These are phyloP conservation scores for Andrena trimmerana DNA, from an alignment of 2,888 invertebrate genomes.

Conservation along the genomic window DNA sequence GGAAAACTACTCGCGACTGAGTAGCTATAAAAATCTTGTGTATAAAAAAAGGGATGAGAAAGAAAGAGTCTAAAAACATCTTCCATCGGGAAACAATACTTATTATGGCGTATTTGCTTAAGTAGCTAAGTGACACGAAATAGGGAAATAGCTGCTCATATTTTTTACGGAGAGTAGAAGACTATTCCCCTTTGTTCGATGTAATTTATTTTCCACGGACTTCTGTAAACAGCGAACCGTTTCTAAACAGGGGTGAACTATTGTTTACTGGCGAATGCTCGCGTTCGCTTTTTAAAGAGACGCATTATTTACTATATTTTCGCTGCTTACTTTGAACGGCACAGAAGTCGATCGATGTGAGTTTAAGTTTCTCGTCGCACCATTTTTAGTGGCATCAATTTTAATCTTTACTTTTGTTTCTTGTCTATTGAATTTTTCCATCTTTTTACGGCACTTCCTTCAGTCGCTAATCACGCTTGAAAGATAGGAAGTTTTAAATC, in stretches of 20 bases:
- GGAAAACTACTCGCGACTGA: slow-evolving; percentile 36
- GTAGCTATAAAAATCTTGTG: slow-evolving; percentile 42
- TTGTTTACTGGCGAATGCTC: neutral
- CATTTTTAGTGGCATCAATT: neutral
- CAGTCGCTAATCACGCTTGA: neutral
- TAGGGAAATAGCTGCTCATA: slow-evolving; percentile 61
- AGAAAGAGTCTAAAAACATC: slow-evolving; percentile 23
- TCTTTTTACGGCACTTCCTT: neutral
- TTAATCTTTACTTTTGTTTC: neutral
- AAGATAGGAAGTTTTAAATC: neutral
- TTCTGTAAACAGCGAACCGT: slow-evolving; percentile 17
- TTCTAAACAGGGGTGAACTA: slow-evolving; percentile 11
- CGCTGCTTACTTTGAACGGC: slow-evolving; percentile 1
- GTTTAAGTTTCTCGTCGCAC: neutral
- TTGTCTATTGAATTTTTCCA: neutral
- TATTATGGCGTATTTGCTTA: slow-evolving; percentile 50
- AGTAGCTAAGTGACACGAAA: slow-evolving; percentile 38
- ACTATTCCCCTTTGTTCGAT: slow-evolving; percentile 58
- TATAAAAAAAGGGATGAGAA: slow-evolving; percentile 32
- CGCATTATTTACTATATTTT: neutral
- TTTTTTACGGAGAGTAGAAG: slow-evolving; percentile 67
- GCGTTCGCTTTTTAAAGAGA: neutral
- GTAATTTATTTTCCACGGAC: slow-evolving; percentile 28
- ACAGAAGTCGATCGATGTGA: slow-evolving; percentile 17
- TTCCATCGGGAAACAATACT: slow-evolving; percentile 44